These are phyloP conservation scores for Noctua janthe DNA, from an alignment of 2,888 invertebrate species.

Conservation along the genomic window DNA sequence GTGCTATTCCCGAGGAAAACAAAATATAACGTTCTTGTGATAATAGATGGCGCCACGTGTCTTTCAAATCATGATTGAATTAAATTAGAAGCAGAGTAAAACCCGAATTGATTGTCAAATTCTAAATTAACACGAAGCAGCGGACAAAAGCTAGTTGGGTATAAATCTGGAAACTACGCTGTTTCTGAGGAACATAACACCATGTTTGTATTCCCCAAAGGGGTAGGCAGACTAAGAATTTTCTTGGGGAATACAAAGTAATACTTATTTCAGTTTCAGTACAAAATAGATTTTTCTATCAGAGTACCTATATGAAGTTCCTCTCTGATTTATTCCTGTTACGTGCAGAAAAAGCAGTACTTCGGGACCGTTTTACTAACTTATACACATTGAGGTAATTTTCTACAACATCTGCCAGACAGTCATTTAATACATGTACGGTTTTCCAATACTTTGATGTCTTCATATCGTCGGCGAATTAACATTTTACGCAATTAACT, in stretches of 20 bases:
- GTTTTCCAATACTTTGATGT: conserved; percentile 73
- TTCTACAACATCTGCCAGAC: conserved; percentile 54
- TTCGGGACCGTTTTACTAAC: not conserved
- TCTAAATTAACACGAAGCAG: no score
- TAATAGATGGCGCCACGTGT: no score
- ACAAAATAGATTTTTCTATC: not conserved
- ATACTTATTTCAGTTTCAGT: no score
- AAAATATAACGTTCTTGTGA: no score
- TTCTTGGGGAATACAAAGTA: not conserved
- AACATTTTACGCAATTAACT: conserved; percentile 58
- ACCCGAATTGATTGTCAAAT: no score
- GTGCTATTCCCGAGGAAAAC: no score
- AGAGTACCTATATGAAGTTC: not conserved
- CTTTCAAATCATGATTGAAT: no score
- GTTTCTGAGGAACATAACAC: not conserved
- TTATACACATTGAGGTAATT: conserved; percentile 48
- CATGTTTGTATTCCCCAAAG: not conserved
- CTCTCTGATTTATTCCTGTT: not conserved
- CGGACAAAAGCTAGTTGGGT: no score
- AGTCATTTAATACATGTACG: conserved; percentile 74
- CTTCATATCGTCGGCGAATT: conserved; percentile 54
- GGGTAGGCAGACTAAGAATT: not conserved
- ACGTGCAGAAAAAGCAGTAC: not conserved
- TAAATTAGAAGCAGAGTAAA: no score
- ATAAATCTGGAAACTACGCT: not conserved